Evolutionary conservation across 2,113 vertebrate species (phyloP).

Genomic region (Melospiza georgiana): DNA sequence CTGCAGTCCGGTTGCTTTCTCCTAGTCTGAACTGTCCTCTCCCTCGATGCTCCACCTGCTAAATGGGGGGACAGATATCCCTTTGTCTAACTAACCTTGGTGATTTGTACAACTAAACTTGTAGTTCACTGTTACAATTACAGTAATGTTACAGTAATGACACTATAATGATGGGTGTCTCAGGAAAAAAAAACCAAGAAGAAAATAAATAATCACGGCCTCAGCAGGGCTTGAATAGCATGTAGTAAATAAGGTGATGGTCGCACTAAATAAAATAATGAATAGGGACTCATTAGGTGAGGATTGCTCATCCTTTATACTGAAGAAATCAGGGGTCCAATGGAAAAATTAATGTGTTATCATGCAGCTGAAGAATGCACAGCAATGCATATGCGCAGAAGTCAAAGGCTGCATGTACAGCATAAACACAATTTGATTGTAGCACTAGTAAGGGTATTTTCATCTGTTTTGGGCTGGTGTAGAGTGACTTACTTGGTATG

Average conservation of each 20-base stretch:
- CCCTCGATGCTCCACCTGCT: not conserved
- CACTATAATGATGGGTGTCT: not conserved
- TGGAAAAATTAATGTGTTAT: not conserved
- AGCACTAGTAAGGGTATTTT: not conserved
- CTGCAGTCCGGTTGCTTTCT: not conserved
- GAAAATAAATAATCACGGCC: not conserved
- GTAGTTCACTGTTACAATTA: not conserved
- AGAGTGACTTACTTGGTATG: rapidly evolving
- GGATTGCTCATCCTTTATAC: not conserved
- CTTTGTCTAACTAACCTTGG: not conserved
- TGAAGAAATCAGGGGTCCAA: not conserved
- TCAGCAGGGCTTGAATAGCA: not conserved
- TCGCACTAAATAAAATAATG: not conserved
- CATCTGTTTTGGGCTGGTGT: no score
- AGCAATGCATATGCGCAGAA: not conserved
- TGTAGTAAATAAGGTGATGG: not conserved
- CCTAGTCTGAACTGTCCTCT: not conserved
- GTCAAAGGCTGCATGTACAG: not conserved
- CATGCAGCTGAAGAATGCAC: not conserved
- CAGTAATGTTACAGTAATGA: not conserved
- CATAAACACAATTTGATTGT: not conserved
- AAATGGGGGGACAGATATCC: not conserved
- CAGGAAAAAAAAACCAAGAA: rapidly evolving
- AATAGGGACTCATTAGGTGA: not conserved
- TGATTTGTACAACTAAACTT: not conserved